Conservation (phyloP, 23 tunicate genomes). For the Ascidia mentula region DNA sequence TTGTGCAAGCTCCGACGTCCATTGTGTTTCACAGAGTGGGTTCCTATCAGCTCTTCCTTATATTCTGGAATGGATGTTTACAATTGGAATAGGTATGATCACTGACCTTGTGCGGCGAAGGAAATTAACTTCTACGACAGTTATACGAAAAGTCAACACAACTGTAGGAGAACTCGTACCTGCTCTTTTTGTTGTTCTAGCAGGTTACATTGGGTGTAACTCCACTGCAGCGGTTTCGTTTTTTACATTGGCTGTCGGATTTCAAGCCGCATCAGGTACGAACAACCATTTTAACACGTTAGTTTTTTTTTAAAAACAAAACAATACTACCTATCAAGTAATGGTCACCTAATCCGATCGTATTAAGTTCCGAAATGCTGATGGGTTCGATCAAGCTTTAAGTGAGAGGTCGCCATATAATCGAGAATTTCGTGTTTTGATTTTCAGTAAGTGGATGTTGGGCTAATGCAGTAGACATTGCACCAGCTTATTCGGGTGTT, state of each 20-base stretch:
- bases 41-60: constrained; percentile 12
- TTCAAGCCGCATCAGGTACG: constrained; percentile 28
- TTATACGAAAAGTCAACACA: constrained; percentile 58
- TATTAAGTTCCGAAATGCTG: background rate
- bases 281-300: background rate
- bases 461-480: constrained; percentile 6
- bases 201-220: constrained; percentile 65
- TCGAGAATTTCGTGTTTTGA: background rate
- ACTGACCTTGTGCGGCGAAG: constrained; percentile 4
- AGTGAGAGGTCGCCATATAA: background rate
- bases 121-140: background rate
- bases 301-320: no score
- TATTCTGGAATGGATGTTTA: background rate
- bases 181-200: constrained; percentile 55
- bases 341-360: no score
- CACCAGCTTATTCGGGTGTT: background rate
- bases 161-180: constrained; percentile 46
- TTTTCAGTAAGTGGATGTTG: no score
- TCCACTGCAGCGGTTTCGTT: constrained; percentile 33
- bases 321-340: no score
- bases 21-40: constrained; percentile 14
- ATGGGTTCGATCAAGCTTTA: background rate
- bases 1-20: no score
- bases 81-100: background rate
- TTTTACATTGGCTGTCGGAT: constrained; percentile 27